Percentiles rank a stretch among this genome's conserved stretches.
phyloP scores from a whole-genome alignment of 2,113 vertebrate genomes.

The Glareola pratincola region DNA sequence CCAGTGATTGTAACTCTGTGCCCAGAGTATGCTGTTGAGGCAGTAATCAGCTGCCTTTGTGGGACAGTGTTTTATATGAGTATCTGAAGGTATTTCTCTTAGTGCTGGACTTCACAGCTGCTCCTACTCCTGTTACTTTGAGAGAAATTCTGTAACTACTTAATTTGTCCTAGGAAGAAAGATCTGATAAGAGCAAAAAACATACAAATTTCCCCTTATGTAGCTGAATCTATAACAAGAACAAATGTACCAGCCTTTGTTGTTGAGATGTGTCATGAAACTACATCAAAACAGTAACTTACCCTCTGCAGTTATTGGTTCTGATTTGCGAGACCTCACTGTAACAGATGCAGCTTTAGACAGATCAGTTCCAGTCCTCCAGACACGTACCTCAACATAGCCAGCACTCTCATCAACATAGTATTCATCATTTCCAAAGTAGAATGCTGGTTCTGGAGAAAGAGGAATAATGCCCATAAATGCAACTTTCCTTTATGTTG shows the following conservation, averaged over 20 bases:
- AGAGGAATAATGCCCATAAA: not conserved
- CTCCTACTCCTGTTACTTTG: not conserved
- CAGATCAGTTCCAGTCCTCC: conserved; percentile 90
- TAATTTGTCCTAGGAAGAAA: not conserved
- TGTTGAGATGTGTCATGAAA: not conserved
- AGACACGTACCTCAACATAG: conserved; percentile 84
- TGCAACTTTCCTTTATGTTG: not conserved
- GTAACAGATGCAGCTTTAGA: conserved; percentile 86
- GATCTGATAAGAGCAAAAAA: not conserved
- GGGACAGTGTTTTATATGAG: not conserved
- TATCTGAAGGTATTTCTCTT: not conserved
- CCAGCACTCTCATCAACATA: conserved; percentile 88
- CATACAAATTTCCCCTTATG: not conserved
- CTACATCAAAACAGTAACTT: not conserved
- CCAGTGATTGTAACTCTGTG: not conserved
- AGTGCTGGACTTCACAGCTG: not conserved
- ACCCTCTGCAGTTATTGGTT: conserved; percentile 88
- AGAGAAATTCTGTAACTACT: not conserved
- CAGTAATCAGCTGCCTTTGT: not conserved
- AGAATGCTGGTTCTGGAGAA: conserved; percentile 85
- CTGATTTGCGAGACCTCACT: conserved; percentile 86
- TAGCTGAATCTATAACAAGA: not conserved
- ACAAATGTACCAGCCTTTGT: not conserved
- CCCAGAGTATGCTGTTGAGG: not conserved
- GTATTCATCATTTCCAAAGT: conserved; percentile 84